Evolutionary conservation across 23 tunicate genomes (phyloP), one percentile per base, ranked within the genome.

Genomic region (Styela clava): DNA sequence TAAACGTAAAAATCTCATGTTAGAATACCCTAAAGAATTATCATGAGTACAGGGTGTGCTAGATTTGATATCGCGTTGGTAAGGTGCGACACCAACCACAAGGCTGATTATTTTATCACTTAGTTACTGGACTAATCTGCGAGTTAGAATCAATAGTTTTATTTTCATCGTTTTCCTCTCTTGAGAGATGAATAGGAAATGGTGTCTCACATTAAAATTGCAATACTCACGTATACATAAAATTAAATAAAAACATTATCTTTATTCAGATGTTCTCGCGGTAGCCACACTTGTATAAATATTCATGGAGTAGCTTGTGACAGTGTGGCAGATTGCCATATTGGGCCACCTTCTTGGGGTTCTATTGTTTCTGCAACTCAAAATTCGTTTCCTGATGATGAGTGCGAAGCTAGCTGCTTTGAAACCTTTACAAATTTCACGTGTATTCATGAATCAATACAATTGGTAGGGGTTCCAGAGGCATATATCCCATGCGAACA

Each of bases 321-420:
- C 36, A 87, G 87, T 34, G 34, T 20, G 1, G 97, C 93, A 21
- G 97, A 91, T 25, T 91, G 97, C 37, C 86, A 83, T 5, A 78
- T 44, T 44, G 12, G 56, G 7, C 9, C 7, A 44, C 9, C 56
- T 5, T 7, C 12, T 44, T 44, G 56, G 56, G 56, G 56, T 5
- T 12, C 9, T 44, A 12, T 44, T 5, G 56, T 44, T 12, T 7
- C 7, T 5, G 56, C 9, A 5, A 44, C 9, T 44, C 7, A 44
- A 44, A 12, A 12, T 5, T 7, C 12, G 7, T 44, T 5, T 44
- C 56, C 56, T 5, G 56, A 44, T 44, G 56, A 44, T 44, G 56
- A 44, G 12, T 44, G 56, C 56, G 12, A 44, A 5, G 56, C 56
- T 44, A 7, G 9, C 12, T 44, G 56, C 56, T 5, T 44, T 44